Evolutionary conservation across 2,797 vertebrate genomes (phyloP), one percentile per base, ranked within the genome.

Genomic region (Acrossocheilus wenchowensis): DNA sequence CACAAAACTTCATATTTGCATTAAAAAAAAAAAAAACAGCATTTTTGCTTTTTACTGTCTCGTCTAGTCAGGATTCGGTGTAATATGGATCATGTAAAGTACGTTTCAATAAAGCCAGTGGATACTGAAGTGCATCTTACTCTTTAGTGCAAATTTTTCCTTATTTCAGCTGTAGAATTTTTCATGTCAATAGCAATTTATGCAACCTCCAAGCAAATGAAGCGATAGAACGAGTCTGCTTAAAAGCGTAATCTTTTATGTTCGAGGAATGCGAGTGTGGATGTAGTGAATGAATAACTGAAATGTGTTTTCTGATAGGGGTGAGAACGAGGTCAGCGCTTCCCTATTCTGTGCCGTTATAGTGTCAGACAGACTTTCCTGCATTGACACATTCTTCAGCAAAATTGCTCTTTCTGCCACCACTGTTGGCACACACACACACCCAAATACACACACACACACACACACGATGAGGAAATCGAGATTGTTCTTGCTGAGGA

Each of bases 291-390:
- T 81, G 68, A 74, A 86, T 86, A 86, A 75, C 85, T 74, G 23
- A 50, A 81, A 80, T 81, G 83, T 86, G 79, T 72, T 82, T 86
- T 80, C 77, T 83, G 85, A 82, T 83, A 62, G 62, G 87, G 80
- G 64, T 87, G 39, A 69, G 78, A 72, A 81, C 4, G 64, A 82
- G 85, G 81, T 87, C 86, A 73, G 57, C 6, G 80, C 83, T 57
- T 81, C 39, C 60, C 69, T 77, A 75, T 81, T 83, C 50, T 78
- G 26, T 71, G 50, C 74, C 30, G 81, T 78, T 87, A 45, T 69
- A 66, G 54, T 79, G 80, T 74, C 77, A 87, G 74, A 87, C 86
- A 87, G 64, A 80, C 75, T 64, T 83, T 79, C 54, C 54, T 84
- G 73, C 87, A 78, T 81, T 77, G 34, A 78, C 60, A 86, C 72